phyloP scores from a whole-genome alignment of 2,888 invertebrate species.

The Prosapia bicincta region DNA sequence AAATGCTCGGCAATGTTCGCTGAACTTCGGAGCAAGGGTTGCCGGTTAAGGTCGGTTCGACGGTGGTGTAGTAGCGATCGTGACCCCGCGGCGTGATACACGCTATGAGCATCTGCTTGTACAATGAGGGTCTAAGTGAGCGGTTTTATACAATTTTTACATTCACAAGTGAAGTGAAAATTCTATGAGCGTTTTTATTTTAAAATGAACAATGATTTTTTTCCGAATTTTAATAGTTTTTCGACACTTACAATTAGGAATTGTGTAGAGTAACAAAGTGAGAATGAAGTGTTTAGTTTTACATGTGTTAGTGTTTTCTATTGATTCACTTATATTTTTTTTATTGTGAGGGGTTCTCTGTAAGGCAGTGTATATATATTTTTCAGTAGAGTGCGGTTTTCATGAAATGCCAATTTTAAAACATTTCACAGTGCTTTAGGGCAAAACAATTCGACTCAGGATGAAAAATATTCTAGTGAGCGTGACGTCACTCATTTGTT shows the following conservation, averaged over 20 bases:
- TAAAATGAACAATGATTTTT: too few relatives aligned
- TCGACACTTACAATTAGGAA: too few relatives aligned
- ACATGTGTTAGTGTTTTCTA: background rate
- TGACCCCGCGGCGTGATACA: background rate
- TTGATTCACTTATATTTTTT: background rate
- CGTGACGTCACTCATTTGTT: background rate
- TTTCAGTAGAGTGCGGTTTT: background rate
- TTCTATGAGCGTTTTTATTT: too few relatives aligned
- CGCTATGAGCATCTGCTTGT: too few relatives aligned
- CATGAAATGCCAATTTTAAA: background rate
- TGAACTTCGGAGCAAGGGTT: background rate
- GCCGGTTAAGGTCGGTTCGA: background rate
- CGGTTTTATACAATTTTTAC: too few relatives aligned
- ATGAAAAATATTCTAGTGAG: background rate
- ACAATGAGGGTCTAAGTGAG: too few relatives aligned
- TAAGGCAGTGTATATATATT: background rate
- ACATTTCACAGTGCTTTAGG: background rate
- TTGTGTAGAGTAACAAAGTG: too few relatives aligned
- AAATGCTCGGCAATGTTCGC: slow-evolving; percentile 7
- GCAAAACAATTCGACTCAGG: background rate
- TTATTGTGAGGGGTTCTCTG: background rate
- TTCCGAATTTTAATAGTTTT: too few relatives aligned
- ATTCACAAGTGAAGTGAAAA: too few relatives aligned
- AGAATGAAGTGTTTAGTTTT: background rate
- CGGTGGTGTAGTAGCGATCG: slow-evolving; percentile 9